A percentile compares a stretch with the other conserved stretches of the same genome.
Conservation (phyloP, 2,797 vertebrate genomes). For the Lacerta agilis region DNA sequence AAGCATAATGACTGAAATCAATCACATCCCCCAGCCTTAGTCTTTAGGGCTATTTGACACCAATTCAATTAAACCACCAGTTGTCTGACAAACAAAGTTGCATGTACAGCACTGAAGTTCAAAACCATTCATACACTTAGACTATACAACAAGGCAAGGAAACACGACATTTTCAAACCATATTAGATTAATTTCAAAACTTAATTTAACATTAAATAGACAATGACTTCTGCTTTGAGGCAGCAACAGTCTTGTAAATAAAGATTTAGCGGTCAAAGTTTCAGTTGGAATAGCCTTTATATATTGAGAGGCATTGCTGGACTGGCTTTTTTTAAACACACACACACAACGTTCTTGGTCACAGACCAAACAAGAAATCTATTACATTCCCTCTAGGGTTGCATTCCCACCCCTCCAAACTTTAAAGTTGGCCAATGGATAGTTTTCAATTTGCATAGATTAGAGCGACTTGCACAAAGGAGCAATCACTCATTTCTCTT, state of each 20-base stretch:
- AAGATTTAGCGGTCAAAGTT: slow-evolving; percentile 31
- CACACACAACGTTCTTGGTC: not conserved
- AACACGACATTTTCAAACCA: slow-evolving; percentile 5
- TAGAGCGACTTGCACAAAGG: not conserved
- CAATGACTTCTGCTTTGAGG: slow-evolving; percentile 7
- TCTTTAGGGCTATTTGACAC: slow-evolving; percentile 57
- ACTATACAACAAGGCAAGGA: slow-evolving; percentile 17
- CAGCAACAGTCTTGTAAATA: not conserved
- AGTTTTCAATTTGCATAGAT: slow-evolving; percentile 10
- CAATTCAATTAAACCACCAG: slow-evolving; percentile 54
- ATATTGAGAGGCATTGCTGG: not conserved
- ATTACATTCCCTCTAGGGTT: slow-evolving; percentile 7
- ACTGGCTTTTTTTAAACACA: not conserved
- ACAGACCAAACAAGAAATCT: slow-evolving; percentile 23
- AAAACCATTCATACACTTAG: slow-evolving; percentile 29
- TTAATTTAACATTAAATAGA: not conserved
- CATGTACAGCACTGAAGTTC: slow-evolving; percentile 44
- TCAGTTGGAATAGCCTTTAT: not conserved
- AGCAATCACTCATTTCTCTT: not conserved
- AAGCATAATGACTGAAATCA: slow-evolving; percentile 69
- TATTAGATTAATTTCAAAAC: not conserved
- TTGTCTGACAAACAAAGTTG: slow-evolving; percentile 56
- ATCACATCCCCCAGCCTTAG: slow-evolving; percentile 61
- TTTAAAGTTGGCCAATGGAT: not conserved
- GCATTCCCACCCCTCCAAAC: not conserved